Percentiles rank a stretch among this genome's conserved stretches.
Evolutionary conservation across 2,888 invertebrate species (phyloP).

Genomic region (Erebia epiphron): DNA sequence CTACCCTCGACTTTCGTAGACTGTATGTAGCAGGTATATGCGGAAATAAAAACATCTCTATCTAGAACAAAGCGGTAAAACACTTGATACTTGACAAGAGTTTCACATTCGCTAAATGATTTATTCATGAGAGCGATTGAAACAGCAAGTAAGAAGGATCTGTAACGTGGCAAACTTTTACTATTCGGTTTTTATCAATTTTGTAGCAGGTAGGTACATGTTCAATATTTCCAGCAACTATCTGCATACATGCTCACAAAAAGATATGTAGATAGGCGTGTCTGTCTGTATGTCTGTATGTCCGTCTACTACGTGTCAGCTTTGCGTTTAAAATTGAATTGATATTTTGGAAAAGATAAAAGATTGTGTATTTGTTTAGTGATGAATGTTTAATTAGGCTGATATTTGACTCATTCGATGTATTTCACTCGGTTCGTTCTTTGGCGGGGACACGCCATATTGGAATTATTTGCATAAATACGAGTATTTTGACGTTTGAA

Average conservation of each 20-base stretch:
- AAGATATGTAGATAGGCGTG: no score
- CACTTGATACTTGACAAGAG: conserved; percentile 19
- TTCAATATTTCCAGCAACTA: not conserved
- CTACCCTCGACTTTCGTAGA: not conserved
- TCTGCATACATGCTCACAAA: not conserved
- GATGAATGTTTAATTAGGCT: no score
- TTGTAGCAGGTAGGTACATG: conserved; percentile 3
- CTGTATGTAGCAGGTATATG: conserved; percentile 2
- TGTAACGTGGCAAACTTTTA: conserved; percentile 7
- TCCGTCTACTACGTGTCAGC: no score
- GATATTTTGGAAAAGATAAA: no score
- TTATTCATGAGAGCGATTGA: conserved; percentile 19
- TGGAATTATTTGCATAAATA: no score
- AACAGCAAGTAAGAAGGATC: conserved; percentile 11
- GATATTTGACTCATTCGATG: no score
- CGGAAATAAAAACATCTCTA: conserved; percentile 11
- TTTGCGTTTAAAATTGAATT: no score
- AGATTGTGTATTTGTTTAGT: no score
- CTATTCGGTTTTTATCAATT: conserved; percentile 14
- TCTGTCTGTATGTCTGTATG: no score
- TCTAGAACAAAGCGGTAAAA: conserved; percentile 12
- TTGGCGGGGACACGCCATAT: no score
- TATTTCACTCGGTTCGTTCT: no score
- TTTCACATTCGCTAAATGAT: conserved; percentile 20
- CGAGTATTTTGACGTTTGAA: no score